phyloP scores from a whole-genome alignment of 2,888 invertebrate species.

The Oxystoma pomonae region DNA sequence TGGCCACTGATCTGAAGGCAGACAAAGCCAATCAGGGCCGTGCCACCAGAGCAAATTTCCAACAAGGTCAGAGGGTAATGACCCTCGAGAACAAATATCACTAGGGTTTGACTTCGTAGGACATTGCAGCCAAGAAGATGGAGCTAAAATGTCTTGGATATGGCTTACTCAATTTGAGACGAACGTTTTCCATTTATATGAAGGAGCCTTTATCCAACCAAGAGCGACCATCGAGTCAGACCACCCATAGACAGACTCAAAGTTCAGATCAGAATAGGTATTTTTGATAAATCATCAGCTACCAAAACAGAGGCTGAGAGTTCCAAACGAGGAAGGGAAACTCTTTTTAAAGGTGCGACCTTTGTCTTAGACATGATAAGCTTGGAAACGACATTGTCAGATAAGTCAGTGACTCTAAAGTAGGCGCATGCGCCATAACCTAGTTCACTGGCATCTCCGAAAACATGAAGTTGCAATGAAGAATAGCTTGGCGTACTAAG shows the following conservation, averaged over 20 bases:
- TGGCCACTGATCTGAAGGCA: background rate
- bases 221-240: slow-evolving; percentile 7
- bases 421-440: too few relatives aligned
- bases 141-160: slow-evolving; percentile 4
- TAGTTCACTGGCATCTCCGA: too few relatives aligned
- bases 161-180: background rate
- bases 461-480: too few relatives aligned
- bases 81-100: slow-evolving; percentile 13
- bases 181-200: slow-evolving; percentile 6
- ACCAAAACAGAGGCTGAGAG: background rate
- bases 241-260: slow-evolving; percentile 5
- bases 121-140: slow-evolving; percentile 6
- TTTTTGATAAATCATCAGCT: slow-evolving; percentile 5
- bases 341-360: background rate
- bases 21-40: background rate
- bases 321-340: slow-evolving; percentile 2
- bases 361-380: background rate
- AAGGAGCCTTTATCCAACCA: slow-evolving; percentile 5
- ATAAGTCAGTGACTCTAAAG: too few relatives aligned
- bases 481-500: too few relatives aligned
- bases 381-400: too few relatives aligned
- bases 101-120: slow-evolving; percentile 7
- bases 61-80: slow-evolving; percentile 6
- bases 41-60: slow-evolving; percentile 5
- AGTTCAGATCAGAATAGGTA: slow-evolving; percentile 1